These are phyloP conservation scores for Allolobophora icterica DNA, from an alignment of 2,888 invertebrate genomes.

Conservation along the genomic window DNA sequence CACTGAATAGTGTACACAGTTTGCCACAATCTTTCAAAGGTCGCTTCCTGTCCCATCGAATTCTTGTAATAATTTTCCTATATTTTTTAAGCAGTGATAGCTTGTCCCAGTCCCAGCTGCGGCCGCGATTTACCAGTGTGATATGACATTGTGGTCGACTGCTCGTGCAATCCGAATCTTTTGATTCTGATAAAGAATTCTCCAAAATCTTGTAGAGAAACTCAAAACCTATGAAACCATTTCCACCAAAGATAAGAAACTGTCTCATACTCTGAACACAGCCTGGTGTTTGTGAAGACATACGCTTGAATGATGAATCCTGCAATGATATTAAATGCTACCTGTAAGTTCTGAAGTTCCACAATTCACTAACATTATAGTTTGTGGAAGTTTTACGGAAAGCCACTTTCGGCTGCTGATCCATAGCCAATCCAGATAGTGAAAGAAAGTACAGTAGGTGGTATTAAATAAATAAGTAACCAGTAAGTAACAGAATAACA, in stretches of 20 bases:
- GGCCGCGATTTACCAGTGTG: neutral
- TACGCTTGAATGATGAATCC: neutral
- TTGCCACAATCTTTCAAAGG: conserved; percentile 51
- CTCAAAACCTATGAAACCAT: conserved; percentile 22
- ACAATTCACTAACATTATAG: neutral
- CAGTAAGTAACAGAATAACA: too few relatives aligned
- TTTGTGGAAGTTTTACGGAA: neutral
- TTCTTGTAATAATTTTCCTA: neutral
- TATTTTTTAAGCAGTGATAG: neutral
- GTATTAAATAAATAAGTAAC: too few relatives aligned
- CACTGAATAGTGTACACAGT: conserved; percentile 49
- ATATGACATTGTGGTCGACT: neutral
- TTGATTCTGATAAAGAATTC: neutral
- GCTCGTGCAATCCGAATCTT: neutral
- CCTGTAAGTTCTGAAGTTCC: neutral
- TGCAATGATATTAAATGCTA: neutral
- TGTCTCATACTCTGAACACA: neutral
- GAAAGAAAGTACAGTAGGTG: too few relatives aligned
- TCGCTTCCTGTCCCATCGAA: neutral
- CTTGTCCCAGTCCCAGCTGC: conserved; percentile 22
- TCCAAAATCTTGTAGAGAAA: neutral
- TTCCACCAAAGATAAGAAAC: conserved; percentile 18
- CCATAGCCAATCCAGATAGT: too few relatives aligned
- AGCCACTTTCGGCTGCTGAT: neutral
- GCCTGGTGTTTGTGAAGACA: neutral